A percentile compares a stretch with the other conserved stretches of the same genome.
Conservation (phyloP, 1,140 invertebrate species). For the Homarus americanus region DNA sequence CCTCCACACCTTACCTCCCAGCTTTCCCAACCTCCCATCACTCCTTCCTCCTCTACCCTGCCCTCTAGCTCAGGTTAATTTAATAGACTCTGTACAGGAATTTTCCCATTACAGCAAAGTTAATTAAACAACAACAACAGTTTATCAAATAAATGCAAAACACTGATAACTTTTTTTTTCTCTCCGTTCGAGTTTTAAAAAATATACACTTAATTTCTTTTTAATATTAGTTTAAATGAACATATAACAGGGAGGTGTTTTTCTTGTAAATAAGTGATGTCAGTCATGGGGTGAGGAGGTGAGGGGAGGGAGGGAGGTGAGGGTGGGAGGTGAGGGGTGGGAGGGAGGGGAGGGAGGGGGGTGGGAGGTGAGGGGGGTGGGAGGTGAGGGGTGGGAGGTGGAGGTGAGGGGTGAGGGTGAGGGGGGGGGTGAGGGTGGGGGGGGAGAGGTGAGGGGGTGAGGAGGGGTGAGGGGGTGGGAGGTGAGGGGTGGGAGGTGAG, state of each 20-base stretch:
- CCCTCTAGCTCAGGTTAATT: background rate
- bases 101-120: constrained; percentile 13
- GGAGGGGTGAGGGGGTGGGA: background rate
- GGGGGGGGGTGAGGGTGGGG: background rate
- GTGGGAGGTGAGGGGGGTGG: background rate
- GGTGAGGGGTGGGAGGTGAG: background rate
- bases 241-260: background rate
- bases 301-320: background rate
- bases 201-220: background rate
- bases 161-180: background rate
- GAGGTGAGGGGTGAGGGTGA: too few relatives aligned
- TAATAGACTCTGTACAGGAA: constrained; percentile 6
- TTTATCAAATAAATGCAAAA: constrained; percentile 11
- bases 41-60: background rate
- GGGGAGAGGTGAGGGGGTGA: background rate
- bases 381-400: background rate
- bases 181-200: background rate
- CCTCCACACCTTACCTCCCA: background rate
- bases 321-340: background rate
- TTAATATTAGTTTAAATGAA: background rate
- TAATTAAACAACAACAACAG: constrained; percentile 13
- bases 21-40: background rate
- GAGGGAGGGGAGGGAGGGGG: background rate
- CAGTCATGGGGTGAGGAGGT: background rate
- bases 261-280: background rate